phyloP scores from a whole-genome alignment of 2,888 invertebrate species.

The Gonocerus acuteangulatus region DNA sequence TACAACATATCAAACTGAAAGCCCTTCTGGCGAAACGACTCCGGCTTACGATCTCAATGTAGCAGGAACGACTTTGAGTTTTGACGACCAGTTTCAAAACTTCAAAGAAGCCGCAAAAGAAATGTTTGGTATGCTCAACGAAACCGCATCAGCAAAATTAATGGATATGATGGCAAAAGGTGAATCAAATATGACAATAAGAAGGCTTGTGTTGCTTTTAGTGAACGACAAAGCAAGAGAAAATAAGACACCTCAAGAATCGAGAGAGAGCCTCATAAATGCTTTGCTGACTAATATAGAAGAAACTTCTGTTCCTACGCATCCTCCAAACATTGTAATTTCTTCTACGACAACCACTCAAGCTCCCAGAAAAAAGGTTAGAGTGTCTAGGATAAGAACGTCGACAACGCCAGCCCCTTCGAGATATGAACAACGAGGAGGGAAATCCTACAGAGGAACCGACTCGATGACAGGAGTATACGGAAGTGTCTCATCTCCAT shows the following conservation, averaged over 20 bases:
- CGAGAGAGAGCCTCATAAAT: conserved; percentile 59
- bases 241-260: conserved; percentile 57
- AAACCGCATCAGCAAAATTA: conserved; percentile 63
- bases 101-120: conserved; percentile 64
- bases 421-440: conserved; percentile 19
- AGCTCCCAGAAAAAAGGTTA: conserved; percentile 25
- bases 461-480: conserved; percentile 29
- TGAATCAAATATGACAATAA: conserved; percentile 41
- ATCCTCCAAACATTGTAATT: conserved; percentile 37
- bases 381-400: conserved; percentile 12
- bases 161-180: conserved; percentile 77
- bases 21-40: conserved; percentile 11
- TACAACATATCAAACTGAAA: conserved; percentile 10
- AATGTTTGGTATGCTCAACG: conserved; percentile 67
- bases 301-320: not conserved
- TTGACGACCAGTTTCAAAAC: conserved; percentile 40
- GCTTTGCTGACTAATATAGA: conserved; percentile 58
- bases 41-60: not conserved
- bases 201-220: conserved; percentile 60
- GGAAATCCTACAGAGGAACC: conserved; percentile 31
- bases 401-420: not conserved
- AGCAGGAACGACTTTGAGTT: conserved; percentile 21
- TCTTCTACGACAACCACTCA: conserved; percentile 39
- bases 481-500: conserved; percentile 22
- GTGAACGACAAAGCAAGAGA: conserved; percentile 65